Conservation (phyloP, 2,797 vertebrate genomes). For the Miichthys miiuy region DNA sequence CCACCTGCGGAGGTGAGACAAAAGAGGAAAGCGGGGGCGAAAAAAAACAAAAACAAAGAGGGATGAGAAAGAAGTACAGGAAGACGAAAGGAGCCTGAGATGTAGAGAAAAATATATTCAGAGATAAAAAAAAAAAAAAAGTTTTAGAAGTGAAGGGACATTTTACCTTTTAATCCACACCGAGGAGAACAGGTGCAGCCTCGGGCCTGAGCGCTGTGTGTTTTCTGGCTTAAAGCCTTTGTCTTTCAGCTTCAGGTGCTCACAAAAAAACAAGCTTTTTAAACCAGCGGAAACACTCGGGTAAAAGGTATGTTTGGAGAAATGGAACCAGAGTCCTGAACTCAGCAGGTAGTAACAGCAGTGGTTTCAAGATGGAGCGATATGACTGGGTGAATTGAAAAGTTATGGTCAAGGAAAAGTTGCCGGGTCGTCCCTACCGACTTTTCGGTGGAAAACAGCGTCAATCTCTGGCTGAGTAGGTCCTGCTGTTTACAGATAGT, state of each 20-base stretch:
- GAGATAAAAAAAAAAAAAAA: slow-evolving; percentile 12
- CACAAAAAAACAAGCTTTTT: too few species aligned
- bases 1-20: slow-evolving; percentile 70
- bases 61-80: neutral
- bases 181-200: slow-evolving; percentile 48
- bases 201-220: slow-evolving; percentile 7
- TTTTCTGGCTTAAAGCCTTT: slow-evolving; percentile 32
- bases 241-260: slow-evolving; percentile 36
- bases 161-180: slow-evolving; percentile 38
- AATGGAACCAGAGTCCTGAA: too few species aligned
- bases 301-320: too few species aligned
- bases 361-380: too few species aligned
- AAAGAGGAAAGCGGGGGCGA: slow-evolving; percentile 31
- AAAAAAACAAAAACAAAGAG: slow-evolving; percentile 24
- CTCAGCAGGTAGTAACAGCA: too few species aligned
- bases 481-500: too few species aligned
- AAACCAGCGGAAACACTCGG: too few species aligned
- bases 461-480: too few species aligned
- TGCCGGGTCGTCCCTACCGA: too few species aligned
- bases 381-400: too few species aligned
- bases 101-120: slow-evolving; percentile 7
- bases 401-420: too few species aligned
- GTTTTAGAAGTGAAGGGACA: slow-evolving; percentile 6
- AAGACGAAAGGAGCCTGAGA: slow-evolving; percentile 1
- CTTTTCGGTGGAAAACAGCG: too few species aligned